Evolutionary conservation across 30 jellyfish, hydroid and myxozoan species (phyloP), one percentile per base, ranked within the genome.

Genomic region (Hydra vulgaris): DNA sequence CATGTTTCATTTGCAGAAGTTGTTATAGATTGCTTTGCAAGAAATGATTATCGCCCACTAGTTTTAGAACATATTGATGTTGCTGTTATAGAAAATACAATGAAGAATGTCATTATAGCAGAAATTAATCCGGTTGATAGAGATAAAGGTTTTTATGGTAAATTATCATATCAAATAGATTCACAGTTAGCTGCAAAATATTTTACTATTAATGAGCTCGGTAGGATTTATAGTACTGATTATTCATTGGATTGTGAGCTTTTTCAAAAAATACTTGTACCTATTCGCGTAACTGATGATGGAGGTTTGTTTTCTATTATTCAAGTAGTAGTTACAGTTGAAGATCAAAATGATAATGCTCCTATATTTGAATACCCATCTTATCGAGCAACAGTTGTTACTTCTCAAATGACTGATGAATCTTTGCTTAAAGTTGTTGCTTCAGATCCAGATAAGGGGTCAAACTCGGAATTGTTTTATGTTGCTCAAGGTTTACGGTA

Each of bases 331-430:
- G 75, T 94, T 70, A 82, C 76, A 24, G 84, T 94, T 0, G 8
- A 56, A n/a, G 99, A 94, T 71, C 87, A 73, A n/a, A 94, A 94
- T 82, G 99, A 94, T 76, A 87, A 88, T 52, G 84, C 78, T n/a
- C 99, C 99, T 18, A 76, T 81, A 18, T 94, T 94, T 73, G 99
- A 94, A 53, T 94, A 73, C 74, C 76, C 95, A 21, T 74, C 82
- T 27, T 94, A 94, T 53, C 90, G 84, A 54, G 87, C 94, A 17
- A 78, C 84, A 21, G 94, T 94, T 12, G 75, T 84, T 27, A 78
- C 82, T 23, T 90, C 90, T 0, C 90, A 86, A 66, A 74, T 68
- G 54, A 27, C 89, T 18, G 95, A 84, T 26, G 86, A 85, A 54
- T 77, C 93, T 8, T 54, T 94, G 23, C 81, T 94, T 72, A 71